Evolutionary conservation across 2,113 vertebrate species (phyloP).

Genomic region (Vidua macroura): DNA sequence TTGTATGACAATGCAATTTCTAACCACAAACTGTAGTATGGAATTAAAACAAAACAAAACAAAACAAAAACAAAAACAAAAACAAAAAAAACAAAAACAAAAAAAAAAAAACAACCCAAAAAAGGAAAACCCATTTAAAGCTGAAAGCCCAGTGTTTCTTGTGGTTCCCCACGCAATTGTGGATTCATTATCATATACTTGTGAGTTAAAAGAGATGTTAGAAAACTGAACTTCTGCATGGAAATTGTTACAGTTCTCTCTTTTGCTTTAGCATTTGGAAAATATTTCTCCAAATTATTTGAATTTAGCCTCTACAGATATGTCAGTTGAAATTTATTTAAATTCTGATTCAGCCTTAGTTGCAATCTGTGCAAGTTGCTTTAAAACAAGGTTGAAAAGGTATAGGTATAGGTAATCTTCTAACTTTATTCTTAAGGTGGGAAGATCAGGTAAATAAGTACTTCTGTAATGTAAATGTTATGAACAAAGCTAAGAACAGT

Average conservation of each 20-base stretch:
- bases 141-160: neutral
- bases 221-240: neutral
- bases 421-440: neutral
- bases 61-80: too few relatives aligned
- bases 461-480: neutral
- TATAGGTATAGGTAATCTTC: neutral
- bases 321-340: neutral
- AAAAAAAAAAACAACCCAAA: neutral
- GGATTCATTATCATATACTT: neutral
- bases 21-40: fast-evolving
- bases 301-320: neutral
- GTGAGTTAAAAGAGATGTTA: neutral
- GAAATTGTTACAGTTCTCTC: neutral
- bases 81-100: too few relatives aligned
- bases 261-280: neutral
- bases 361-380: neutral
- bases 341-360: neutral
- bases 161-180: neutral
- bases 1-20: neutral
- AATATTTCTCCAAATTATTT: neutral
- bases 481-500: neutral
- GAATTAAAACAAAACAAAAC: neutral
- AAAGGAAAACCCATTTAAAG: fast-evolving
- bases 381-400: neutral
- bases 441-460: neutral